phyloP scores from a whole-genome alignment of 2,113 vertebrate species.

The Enhydra lutris region DNA sequence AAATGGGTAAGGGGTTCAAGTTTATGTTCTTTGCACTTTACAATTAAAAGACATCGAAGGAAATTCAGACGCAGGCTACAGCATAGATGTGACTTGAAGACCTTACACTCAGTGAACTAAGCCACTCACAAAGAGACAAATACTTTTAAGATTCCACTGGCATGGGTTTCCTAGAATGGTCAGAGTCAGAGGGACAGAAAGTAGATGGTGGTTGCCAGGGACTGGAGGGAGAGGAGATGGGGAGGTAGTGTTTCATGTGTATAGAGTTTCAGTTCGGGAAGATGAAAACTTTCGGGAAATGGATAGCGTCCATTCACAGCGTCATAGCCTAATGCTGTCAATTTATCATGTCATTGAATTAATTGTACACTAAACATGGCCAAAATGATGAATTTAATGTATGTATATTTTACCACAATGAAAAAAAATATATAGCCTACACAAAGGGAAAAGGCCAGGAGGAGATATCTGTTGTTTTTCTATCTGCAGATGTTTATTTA shows the following conservation, averaged over 20 bases:
- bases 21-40: neutral
- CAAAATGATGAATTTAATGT: neutral
- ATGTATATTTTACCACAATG: neutral
- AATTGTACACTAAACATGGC: neutral
- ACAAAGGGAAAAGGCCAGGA: neutral
- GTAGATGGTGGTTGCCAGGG: neutral
- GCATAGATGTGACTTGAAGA: neutral
- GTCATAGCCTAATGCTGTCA: neutral
- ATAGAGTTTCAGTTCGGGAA: neutral
- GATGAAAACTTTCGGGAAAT: neutral
- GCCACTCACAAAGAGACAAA: neutral
- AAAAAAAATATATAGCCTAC: neutral
- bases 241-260: too few species aligned
- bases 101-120: neutral
- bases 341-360: neutral
- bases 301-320: neutral
- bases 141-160: neutral
- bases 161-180: too few species aligned
- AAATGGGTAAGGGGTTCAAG: neutral
- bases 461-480: neutral
- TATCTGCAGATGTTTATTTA: neutral
- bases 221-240: neutral
- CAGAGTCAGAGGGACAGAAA: neutral
- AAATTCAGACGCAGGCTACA: neutral
- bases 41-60: neutral